Percentiles rank a stretch among this genome's conserved stretches.
Conservation (phyloP, 2,888 invertebrate species). For the Azorinus chamasolen region DNA sequence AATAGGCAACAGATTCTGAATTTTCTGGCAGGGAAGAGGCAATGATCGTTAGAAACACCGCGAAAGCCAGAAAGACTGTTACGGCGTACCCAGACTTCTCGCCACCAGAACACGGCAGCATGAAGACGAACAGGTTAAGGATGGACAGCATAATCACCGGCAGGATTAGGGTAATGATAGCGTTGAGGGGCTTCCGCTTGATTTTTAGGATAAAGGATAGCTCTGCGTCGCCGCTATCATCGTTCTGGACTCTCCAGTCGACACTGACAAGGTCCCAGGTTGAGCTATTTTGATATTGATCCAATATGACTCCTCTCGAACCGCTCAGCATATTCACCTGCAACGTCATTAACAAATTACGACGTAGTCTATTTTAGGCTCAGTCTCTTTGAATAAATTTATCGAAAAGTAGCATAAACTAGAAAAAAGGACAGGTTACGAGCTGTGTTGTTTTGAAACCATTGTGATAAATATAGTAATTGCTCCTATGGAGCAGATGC, state of each 20-base stretch:
- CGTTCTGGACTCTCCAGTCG: background rate
- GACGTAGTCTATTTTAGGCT: no score
- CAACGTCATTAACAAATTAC: no score
- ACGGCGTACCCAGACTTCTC: slow-evolving; percentile 52
- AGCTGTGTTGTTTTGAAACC: no score
- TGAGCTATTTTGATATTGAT: slow-evolving; percentile 33
- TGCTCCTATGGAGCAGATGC: no score
- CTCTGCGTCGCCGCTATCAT: slow-evolving; percentile 15
- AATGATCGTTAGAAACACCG: slow-evolving; percentile 52
- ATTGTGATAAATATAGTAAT: no score
- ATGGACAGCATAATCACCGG: slow-evolving; percentile 44
- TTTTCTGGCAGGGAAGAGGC: slow-evolving; percentile 42
- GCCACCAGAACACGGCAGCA: slow-evolving; percentile 49
- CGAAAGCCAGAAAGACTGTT: slow-evolving; percentile 55
- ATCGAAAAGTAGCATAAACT: no score
- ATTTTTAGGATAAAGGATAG: slow-evolving; percentile 38
- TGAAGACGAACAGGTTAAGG: slow-evolving; percentile 42
- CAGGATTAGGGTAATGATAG: slow-evolving; percentile 37
- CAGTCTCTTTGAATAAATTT: no score
- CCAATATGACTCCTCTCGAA: slow-evolving; percentile 26
- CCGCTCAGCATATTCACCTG: slow-evolving; percentile 42
- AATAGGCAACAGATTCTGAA: slow-evolving; percentile 33
- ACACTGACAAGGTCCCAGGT: slow-evolving; percentile 39
- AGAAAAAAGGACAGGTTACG: no score
- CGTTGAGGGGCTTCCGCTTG: slow-evolving; percentile 42